Evolutionary conservation across 1,140 invertebrate genomes (phyloP).

Genomic region (Metaphire vulgaris): DNA sequence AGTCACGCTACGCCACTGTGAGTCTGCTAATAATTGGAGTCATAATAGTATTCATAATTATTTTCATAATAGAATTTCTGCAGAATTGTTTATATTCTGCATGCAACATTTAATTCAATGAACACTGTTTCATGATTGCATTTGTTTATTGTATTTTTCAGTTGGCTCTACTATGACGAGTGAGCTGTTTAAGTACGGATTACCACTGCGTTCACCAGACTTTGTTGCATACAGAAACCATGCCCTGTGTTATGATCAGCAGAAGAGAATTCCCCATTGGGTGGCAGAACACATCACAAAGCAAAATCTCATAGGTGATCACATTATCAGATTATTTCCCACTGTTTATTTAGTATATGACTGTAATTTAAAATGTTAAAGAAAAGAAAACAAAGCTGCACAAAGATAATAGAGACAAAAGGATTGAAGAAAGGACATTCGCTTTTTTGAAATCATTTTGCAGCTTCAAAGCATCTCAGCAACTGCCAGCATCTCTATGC

Average conservation of each 20-base stretch:
- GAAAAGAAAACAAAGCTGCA: background rate
- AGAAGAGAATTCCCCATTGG: slow-evolving; percentile 38
- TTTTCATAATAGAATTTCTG: too few relatives aligned
- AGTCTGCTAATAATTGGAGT: too few relatives aligned
- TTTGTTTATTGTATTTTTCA: background rate
- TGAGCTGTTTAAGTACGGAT: slow-evolving; percentile 12
- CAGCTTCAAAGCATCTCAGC: background rate
- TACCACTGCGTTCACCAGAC: slow-evolving; percentile 10
- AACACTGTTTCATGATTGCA: too few relatives aligned
- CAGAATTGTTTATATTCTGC: too few relatives aligned
- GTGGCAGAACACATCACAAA: slow-evolving; percentile 38
- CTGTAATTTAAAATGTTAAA: background rate
- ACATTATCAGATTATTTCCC: background rate
- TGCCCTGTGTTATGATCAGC: slow-evolving; percentile 38
- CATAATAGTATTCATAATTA: too few relatives aligned
- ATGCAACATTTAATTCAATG: too few relatives aligned
- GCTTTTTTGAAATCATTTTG: background rate
- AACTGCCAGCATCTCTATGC: background rate
- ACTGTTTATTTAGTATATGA: background rate
- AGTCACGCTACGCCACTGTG: too few relatives aligned
- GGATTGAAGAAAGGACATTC: background rate
- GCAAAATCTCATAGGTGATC: slow-evolving; percentile 35
- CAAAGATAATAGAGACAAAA: background rate
- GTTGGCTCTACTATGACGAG: background rate
- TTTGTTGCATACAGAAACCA: slow-evolving; percentile 31